Percentiles rank a stretch among this genome's conserved stretches.
Evolutionary conservation across 1,140 invertebrate species (phyloP).

Genomic region (Brachionus paranguensis): DNA sequence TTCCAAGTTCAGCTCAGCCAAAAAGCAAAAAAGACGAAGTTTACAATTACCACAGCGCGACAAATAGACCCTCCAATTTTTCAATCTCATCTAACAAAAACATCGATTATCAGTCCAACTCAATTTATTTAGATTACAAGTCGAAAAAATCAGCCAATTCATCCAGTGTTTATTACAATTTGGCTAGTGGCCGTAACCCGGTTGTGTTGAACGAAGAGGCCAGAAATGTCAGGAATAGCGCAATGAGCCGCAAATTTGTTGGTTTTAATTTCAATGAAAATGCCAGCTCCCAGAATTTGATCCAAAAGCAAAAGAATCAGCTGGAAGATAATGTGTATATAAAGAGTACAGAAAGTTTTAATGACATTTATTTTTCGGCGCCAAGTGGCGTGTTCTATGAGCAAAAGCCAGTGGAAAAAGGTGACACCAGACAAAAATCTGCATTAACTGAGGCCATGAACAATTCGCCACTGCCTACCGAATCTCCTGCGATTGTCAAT

Average conservation of each 20-base stretch:
- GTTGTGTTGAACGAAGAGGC: background rate
- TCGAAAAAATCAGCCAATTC: background rate
- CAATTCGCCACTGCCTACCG: background rate
- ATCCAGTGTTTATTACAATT: conserved; percentile 25
- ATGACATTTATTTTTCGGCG: conserved; percentile 8
- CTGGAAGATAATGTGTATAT: background rate
- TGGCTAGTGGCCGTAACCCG: background rate
- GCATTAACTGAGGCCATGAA: background rate
- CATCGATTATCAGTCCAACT: background rate
- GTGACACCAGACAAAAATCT: background rate
- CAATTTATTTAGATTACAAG: conserved; percentile 24
- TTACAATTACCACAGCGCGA: background rate
- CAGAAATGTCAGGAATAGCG: background rate
- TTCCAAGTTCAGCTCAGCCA: background rate
- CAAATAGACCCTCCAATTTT: background rate
- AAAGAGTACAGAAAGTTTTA: conserved; percentile 4
- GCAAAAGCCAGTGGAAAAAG: background rate
- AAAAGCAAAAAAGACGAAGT: background rate
- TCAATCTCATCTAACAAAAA: background rate
- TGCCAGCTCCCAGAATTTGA: background rate
- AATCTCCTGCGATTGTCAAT: conserved; percentile 12
- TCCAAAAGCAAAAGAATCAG: background rate
- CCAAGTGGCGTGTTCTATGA: conserved; percentile 5
- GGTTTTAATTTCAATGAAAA: conserved; percentile 1
- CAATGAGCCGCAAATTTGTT: background rate